Evolutionary conservation across 2,888 invertebrate genomes (phyloP), one percentile per base, ranked within the genome.

Genomic region (Erynnis tages): DNA sequence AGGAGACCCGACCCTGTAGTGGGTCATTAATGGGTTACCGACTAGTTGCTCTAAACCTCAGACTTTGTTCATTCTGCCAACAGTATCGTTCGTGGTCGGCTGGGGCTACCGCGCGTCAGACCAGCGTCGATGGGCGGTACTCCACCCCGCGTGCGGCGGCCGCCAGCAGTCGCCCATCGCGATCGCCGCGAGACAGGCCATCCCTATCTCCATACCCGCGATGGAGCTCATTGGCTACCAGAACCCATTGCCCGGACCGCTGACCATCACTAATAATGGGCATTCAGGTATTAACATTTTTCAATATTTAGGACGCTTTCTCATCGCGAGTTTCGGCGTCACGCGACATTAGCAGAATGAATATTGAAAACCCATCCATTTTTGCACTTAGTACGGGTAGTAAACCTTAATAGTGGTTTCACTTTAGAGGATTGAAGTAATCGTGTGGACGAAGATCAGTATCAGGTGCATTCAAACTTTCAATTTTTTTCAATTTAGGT

Each of bases 191-290:
- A 79, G 89, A 4, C 87, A 91, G 73, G 91, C 94, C 1, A 90
- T 93, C 44, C 91, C 92, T 30, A 82, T 94, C 32, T 91, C 92
- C 4, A 91, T 94, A 67, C 94, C 94, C 0, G 93, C 94, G 4
- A 88, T 94, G 69, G 94, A 94, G 73, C 91, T 93, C 79, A 91
- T 93, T 60, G 93, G 94, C 8, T 94, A 93, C 78, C 93, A 93
- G 69, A 92, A 94, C 76, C 90, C 91, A 7, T 76, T 94, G 40
- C 91, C 93, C 3, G 90, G 91, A 41, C 93, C 93, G 2, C 76
- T 94, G 19, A 90, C 90, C 40, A 83, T 93, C 55, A 90, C 90
- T 37, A 94, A 94, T 66, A 94, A 93, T 65, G 94, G 94, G 2
- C 93, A 94, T 75, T 93, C 94, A 65, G 94, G 94, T 92, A 78